Base-by-base conservation (phyloP, 2,113 vertebrate genomes). In the Albula glossodonta region DNA sequence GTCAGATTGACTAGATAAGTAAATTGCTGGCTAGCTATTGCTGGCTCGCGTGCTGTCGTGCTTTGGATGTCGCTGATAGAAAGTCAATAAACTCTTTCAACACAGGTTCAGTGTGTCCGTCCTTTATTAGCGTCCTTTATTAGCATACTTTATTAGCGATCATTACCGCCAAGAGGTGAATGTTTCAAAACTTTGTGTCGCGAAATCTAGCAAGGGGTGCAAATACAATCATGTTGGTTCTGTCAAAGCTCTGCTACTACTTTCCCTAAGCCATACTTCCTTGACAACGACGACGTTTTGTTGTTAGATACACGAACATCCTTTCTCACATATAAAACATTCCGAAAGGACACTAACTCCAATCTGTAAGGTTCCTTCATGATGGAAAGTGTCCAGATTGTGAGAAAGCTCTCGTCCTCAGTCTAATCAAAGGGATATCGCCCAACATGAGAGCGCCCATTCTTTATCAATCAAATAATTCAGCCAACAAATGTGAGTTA, bases 341-440 rank as follows among this genome's bases (percentile, higher is more conserved):
- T 89, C 88, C 85, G 85, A 1, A 9, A 31, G 19, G 57, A 81
- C 80, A 88, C 17, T 17, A 51, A n/a, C 70, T 4, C 70, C 8
- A 74, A 10, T 25, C 22, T 74, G 3, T 15, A 31, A 25, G 22
- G 70, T 31, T 74, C 70, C 70, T 74, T 25, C 70, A 66, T 19
- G 22, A 19, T 66, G 17, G 17, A 19, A 66, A 66, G 31, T 41
- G 31, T 41, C 31, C 31, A 70, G 15, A 70, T 19, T 22, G 15
- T 70, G 22, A 19, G 66, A 19, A 19, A 17, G 66, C 88, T 92
- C 31, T 41, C 31, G 31, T 41, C 31, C 90, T 88, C 87, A 89
- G 78, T 90, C 91, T 90, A 88, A 92, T 92, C 88, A 92, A 93
- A 93, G 81, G 86, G 87, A 87, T 91, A 88, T 91, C 93, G 91